These are phyloP conservation scores for Hartigia nigra DNA, from an alignment of 2,888 invertebrate genomes.

Conservation along the genomic window DNA sequence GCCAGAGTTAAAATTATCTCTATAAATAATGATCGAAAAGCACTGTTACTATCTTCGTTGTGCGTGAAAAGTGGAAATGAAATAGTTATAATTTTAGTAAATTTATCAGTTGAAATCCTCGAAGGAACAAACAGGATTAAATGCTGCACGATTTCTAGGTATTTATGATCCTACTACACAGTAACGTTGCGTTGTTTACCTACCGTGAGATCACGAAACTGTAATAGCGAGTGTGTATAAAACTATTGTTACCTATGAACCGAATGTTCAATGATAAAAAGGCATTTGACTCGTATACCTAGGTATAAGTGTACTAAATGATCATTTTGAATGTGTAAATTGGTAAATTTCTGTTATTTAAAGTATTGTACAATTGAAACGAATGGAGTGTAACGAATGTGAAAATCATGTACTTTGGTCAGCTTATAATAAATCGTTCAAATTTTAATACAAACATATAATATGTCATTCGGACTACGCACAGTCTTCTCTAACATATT, in stretches of 20 bases:
- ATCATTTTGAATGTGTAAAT: slow-evolving; percentile 35
- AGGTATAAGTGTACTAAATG: slow-evolving; percentile 38
- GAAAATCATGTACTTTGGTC: slow-evolving; percentile 26
- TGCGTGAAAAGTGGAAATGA: slow-evolving; percentile 27
- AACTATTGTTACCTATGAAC: slow-evolving; percentile 36
- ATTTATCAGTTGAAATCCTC: slow-evolving; percentile 12
- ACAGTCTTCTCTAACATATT: not conserved
- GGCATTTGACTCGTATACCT: slow-evolving; percentile 39
- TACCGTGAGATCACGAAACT: not conserved
- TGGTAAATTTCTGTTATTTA: slow-evolving; percentile 39
- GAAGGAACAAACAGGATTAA: not conserved
- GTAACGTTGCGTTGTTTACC: not conserved
- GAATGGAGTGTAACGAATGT: slow-evolving; percentile 10
- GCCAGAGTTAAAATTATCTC: not conserved
- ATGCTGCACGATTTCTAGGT: not conserved
- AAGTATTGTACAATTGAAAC: slow-evolving; percentile 32
- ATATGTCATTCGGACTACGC: slow-evolving; percentile 1
- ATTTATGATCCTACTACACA: not conserved
- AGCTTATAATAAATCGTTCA: slow-evolving; percentile 52
- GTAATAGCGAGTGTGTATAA: slow-evolving; percentile 43
- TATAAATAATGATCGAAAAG: not conserved
- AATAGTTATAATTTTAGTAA: slow-evolving; percentile 32
- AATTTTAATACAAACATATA: slow-evolving; percentile 44
- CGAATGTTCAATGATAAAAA: slow-evolving; percentile 9
- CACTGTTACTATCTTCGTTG: slow-evolving; percentile 24